Percentiles rank a stretch among this genome's conserved stretches.
These are phyloP conservation scores for Lucilia cuprina DNA, from an alignment of 1,140 invertebrate species.

Conservation along the genomic window DNA sequence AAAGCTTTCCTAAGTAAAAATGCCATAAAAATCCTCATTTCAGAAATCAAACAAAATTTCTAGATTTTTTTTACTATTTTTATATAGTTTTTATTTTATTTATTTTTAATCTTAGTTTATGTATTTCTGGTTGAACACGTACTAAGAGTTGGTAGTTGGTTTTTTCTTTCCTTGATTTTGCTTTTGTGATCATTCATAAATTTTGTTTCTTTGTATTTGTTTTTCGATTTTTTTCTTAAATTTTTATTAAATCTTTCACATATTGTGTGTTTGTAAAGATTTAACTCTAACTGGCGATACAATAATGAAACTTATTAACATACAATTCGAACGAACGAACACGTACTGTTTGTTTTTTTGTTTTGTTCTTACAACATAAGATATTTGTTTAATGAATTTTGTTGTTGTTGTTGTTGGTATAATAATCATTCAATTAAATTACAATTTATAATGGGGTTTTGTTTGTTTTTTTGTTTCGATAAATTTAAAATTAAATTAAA, in stretches of 20 bases:
- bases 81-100: slow-evolving; percentile 28
- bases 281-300: background rate
- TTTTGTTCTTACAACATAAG: slow-evolving; percentile 23
- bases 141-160: slow-evolving; percentile 33
- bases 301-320: slow-evolving; percentile 22
- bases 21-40: too few species aligned
- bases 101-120: slow-evolving; percentile 24
- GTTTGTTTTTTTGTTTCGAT: slow-evolving; percentile 19
- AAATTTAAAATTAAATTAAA: slow-evolving; percentile 34
- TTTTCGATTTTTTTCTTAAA: background rate
- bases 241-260: background rate
- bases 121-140: slow-evolving; percentile 27
- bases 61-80: slow-evolving; percentile 21
- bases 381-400: slow-evolving; percentile 8
- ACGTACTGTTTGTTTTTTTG: slow-evolving; percentile 4
- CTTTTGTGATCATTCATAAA: slow-evolving; percentile 18
- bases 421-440: slow-evolving; percentile 27
- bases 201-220: slow-evolving; percentile 16
- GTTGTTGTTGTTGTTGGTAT: background rate
- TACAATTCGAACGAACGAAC: slow-evolving; percentile 17
- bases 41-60: background rate
- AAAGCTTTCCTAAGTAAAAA: too few species aligned
- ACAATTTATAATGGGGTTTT: slow-evolving; percentile 21
- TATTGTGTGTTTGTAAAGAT: background rate
- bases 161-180: background rate